Conservation (phyloP, 2,888 invertebrate species). For the Drosophila paramelanica region DNA sequence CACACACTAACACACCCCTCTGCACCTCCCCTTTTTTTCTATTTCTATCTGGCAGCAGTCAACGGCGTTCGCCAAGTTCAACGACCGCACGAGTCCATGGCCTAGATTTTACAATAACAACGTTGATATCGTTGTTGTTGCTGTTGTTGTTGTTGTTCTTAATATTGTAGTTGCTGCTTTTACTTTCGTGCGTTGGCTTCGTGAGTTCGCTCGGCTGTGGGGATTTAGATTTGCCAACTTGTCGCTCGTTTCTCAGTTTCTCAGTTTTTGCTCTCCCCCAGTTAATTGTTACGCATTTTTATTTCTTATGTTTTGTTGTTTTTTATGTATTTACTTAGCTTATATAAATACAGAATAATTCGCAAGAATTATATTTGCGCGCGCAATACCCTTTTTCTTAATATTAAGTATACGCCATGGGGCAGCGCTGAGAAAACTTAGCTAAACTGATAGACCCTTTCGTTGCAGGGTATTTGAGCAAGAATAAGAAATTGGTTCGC, state of each 20-base stretch:
- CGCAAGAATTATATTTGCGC: slow-evolving; percentile 40
- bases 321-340: slow-evolving; percentile 25
- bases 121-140: slow-evolving; percentile 48
- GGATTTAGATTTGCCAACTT: slow-evolving; percentile 51
- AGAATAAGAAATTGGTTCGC: not conserved
- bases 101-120: slow-evolving; percentile 82
- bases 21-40: not conserved
- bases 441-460: not conserved
- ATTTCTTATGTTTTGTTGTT: not conserved
- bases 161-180: slow-evolving; percentile 57
- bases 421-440: not conserved
- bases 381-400: not conserved
- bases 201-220: slow-evolving; percentile 41
- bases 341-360: slow-evolving; percentile 31
- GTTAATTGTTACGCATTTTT: slow-evolving; percentile 27
- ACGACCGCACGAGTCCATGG: slow-evolving; percentile 85
- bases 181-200: slow-evolving; percentile 66
- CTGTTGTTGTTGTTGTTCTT: slow-evolving; percentile 14
- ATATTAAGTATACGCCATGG: slow-evolving; percentile 53
- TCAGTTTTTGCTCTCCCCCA: slow-evolving; percentile 10
- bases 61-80: slow-evolving; percentile 80
- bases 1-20: not conserved
- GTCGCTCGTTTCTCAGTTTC: slow-evolving; percentile 25
- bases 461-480: not conserved
- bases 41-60: slow-evolving; percentile 28